Evolutionary conservation across 2,113 vertebrate genomes (phyloP).

Genomic region (Jacana jacana): DNA sequence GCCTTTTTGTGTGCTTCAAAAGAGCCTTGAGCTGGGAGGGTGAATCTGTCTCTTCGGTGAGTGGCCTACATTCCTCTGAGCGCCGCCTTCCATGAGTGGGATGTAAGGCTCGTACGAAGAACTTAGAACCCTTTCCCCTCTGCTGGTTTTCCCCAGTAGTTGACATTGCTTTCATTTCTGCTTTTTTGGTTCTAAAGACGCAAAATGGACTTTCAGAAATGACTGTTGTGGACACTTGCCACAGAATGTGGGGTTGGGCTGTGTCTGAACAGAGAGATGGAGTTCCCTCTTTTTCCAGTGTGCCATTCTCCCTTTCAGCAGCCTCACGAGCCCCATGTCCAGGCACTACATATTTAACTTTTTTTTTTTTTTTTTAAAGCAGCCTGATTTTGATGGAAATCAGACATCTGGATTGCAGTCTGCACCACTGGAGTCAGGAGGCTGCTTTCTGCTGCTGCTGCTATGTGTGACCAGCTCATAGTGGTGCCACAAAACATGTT

Average conservation of each 20-base stretch:
- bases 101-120: not conserved
- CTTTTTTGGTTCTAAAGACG: not conserved
- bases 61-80: not conserved
- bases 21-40: not conserved
- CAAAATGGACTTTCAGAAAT: not conserved
- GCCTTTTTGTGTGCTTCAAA: not conserved
- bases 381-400: not conserved
- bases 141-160: not conserved
- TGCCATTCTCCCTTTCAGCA: not conserved
- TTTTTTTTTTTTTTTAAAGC: too few species aligned
- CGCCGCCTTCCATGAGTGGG: not conserved
- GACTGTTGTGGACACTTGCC: not conserved
- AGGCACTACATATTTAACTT: not conserved
- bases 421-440: not conserved
- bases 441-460: not conserved
- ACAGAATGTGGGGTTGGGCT: not conserved
- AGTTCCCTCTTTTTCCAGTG: not conserved
- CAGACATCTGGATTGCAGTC: not conserved
- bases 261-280: not conserved
- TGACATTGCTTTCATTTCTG: not conserved
- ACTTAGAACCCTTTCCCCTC: not conserved
- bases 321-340: not conserved
- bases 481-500: not conserved
- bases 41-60: not conserved
- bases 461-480: rapidly evolving